Evolutionary conservation across 2,888 invertebrate species (phyloP), one percentile per base, ranked within the genome.

Genomic region (Spilarctia lutea): DNA sequence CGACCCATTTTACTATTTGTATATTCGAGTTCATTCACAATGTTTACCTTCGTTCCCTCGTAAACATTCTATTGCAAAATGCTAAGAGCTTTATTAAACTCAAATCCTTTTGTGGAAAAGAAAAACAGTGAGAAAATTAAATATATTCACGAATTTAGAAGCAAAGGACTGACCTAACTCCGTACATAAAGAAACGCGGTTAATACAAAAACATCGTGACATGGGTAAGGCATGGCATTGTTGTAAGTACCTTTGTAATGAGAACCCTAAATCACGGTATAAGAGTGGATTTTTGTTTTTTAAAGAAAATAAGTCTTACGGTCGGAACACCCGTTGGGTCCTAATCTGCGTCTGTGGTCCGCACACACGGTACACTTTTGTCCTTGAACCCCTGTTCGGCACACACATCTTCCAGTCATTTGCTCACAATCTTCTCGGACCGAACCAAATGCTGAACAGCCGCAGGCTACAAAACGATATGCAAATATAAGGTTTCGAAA

Each of bases 391-490:
- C 97, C 98, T 10, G 97, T 96, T 83, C 98, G 97, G 93, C 99
- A 99, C 65, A 98, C 98, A 90, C 99, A 99, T 68, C 98, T 96
- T 16, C 99, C 99, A 0, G 98, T 98, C 97, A 98, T 98, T 94
- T 99, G 99, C 87, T 99, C 98, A 91, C 99, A 99, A 91, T 99
- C 99, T 87, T 98, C 98, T 75, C 99, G 96, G 2, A 98, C 97
- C 0, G 99, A 98, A 7, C 99, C 99, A 87, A 98, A 98, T 24
- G 97, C 96, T 68, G 98, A 98, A 91, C 99, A 99, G 18, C 98
- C 98, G 91, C 99, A 99, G 18, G 98, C 99, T 99, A 93, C 75
- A 87, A 85, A 60, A 77, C 63, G 18, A 30, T 63, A 30, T 30
- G 18, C 16, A 72, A 80, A 81, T 35, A 42, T 48, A 6, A 20